Evolutionary conservation across 2,113 vertebrate genomes (phyloP).

Genomic region (Amphiprion ocellaris): DNA sequence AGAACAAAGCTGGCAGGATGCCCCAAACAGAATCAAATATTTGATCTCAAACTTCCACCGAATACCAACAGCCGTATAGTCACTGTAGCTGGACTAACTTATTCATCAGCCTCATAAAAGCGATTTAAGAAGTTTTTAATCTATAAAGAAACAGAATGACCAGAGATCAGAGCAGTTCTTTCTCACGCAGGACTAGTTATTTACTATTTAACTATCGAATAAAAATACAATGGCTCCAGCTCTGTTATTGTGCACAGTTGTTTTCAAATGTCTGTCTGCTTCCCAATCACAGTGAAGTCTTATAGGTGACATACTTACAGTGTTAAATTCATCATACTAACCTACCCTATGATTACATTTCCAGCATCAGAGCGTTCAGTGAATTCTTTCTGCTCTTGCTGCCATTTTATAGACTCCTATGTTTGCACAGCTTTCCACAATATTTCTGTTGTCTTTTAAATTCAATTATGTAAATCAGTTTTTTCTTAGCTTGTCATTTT

Average conservation of each 20-base stretch:
- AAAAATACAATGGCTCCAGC: background rate
- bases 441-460: conserved; percentile 29
- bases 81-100: background rate
- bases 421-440: conserved; percentile 6
- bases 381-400: conserved; percentile 4
- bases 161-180: background rate
- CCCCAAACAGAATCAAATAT: conserved; percentile 8
- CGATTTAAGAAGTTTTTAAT: background rate
- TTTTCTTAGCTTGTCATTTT: conserved; percentile 32
- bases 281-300: background rate
- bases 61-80: background rate
- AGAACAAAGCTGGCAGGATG: conserved; percentile 44
- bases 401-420: conserved; percentile 4
- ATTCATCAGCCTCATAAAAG: background rate
- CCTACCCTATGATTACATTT: conserved; percentile 15
- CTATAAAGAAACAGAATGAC: background rate
- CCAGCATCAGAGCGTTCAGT: background rate
- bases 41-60: conserved; percentile 3
- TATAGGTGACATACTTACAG: background rate
- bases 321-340: conserved; percentile 15
- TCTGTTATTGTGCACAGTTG: background rate
- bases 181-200: too few relatives aligned
- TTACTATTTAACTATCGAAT: too few relatives aligned
- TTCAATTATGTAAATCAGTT: conserved; percentile 51
- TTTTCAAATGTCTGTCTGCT: background rate